Evolutionary conservation across 2,113 vertebrate genomes (phyloP), one percentile per base, ranked within the genome.

Genomic region (Indri indri): DNA sequence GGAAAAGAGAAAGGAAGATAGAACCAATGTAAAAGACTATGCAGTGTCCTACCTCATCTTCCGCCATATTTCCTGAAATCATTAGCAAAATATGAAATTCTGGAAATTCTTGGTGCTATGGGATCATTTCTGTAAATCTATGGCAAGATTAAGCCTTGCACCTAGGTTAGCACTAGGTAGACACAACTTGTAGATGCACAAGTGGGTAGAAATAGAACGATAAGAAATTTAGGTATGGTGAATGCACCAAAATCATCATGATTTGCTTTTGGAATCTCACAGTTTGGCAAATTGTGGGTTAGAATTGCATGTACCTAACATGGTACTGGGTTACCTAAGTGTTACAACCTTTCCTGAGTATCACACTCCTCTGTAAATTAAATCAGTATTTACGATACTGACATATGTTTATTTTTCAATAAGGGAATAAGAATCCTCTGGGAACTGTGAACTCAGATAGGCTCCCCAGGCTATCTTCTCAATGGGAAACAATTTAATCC

Each of bases 391-490:
- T 95, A 91, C 6, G 90, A n/a, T n/a, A 95, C 83, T 12, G 5
- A 81, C 3, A 74, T 66, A 80, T 70, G 9, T 68, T 94, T 88
- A 81, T 84, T 76, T 91, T 97, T 86, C 93, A 95, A 57, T 85
- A 88, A 96, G 32, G 17, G 37, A 4, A 52, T 94, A 92, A 61
- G 11, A 50, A 50, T 74, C 42, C 8, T 42, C 23, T 77, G 40
- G 34, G 23, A 68, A 93, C 59, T 91, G 79, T 57, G 42, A 88
- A 93, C 71, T 93, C 42, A 92, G 30, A 59, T 90, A 61, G n/a
- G 7, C 5, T 80, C 27, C 45, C 3, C 0, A 71, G 81, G 73
- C 10, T 59, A 22, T 70, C 65, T 81, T 88, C 45, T 96, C 30
- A 90, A 42, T 77, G 20, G 42, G 34, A 88, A 84, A 81, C 18